Percentiles rank a stretch among this genome's conserved stretches.
phyloP scores from a whole-genome alignment of 2,797 vertebrate genomes.

The Pelodytes ibericus region DNA sequence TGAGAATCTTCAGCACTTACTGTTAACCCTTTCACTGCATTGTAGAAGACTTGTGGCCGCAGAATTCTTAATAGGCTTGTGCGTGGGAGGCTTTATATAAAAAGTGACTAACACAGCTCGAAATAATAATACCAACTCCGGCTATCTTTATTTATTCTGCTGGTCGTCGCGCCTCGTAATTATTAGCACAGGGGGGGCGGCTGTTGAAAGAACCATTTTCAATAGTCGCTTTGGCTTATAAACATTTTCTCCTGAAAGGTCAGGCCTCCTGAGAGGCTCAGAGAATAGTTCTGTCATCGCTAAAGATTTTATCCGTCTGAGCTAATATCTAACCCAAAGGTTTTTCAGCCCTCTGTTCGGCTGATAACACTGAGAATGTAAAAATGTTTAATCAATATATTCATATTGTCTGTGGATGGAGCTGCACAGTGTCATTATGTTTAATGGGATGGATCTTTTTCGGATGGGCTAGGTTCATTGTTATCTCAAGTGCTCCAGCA shows the following conservation, averaged over 20 bases:
- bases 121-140: background rate
- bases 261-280: slow-evolving; percentile 43
- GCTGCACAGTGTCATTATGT: slow-evolving; percentile 37
- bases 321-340: slow-evolving; percentile 49
- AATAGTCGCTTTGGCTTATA: slow-evolving; percentile 57
- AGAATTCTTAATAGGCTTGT: slow-evolving; percentile 1
- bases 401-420: slow-evolving; percentile 43
- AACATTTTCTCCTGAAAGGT: slow-evolving; percentile 57
- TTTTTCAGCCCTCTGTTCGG: slow-evolving; percentile 15
- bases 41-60: background rate
- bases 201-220: slow-evolving; percentile 55
- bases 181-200: slow-evolving; percentile 57
- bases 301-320: slow-evolving; percentile 52
- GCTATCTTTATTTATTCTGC: slow-evolving; percentile 26
- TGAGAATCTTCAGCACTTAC: no score
- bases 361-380: slow-evolving; percentile 37
- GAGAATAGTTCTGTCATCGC: slow-evolving; percentile 56
- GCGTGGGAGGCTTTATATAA: background rate
- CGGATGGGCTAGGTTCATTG: slow-evolving; percentile 18
- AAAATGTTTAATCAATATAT: slow-evolving; percentile 52
- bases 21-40: no score
- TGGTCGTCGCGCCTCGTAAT: slow-evolving; percentile 55
- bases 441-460: slow-evolving; percentile 30
- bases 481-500: slow-evolving; percentile 13
- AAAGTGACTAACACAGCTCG: slow-evolving; percentile 9